These are phyloP conservation scores for Forbesichthys papilliferus DNA, from an alignment of 2,113 vertebrate genomes.

Conservation along the genomic window DNA sequence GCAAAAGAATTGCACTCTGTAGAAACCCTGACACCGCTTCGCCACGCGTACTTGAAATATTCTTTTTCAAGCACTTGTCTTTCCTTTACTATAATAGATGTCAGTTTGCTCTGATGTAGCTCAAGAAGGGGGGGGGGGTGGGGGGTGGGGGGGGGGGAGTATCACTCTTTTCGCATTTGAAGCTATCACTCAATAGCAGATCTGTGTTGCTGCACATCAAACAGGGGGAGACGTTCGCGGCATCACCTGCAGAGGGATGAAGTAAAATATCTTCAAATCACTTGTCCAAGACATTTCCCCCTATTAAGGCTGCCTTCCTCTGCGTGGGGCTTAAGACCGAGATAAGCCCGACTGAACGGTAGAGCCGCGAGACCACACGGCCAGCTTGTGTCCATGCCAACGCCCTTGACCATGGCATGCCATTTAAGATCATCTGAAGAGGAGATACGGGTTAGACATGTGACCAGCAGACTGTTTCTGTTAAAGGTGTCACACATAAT, in stretches of 20 bases:
- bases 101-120: conserved; percentile 98
- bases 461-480: not conserved
- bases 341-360: conserved; percentile 73
- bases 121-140: conserved; percentile 83
- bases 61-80: conserved; percentile 98
- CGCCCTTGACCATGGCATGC: conserved; percentile 47
- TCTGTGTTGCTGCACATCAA: conserved; percentile 98
- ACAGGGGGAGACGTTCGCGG: conserved; percentile 81
- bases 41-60: conserved; percentile 81
- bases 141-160: conserved; percentile 59
- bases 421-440: conserved; percentile 49
- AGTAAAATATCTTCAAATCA: conserved; percentile 99
- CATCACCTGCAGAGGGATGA: conserved; percentile 97
- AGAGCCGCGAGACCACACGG: conserved; percentile 65
- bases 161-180: conserved; percentile 91
- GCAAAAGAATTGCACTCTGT: conserved; percentile 74
- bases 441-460: not conserved
- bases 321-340: conserved; percentile 70
- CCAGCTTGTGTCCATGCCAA: conserved; percentile 56
- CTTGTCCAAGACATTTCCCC: conserved; percentile 98
- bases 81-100: conserved; percentile 98
- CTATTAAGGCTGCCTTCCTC: conserved; percentile 80
- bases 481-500: too few relatives aligned
- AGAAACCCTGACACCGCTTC: conserved; percentile 94
- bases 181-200: conserved; percentile 91